Evolutionary conservation across 37 sponge, comb jelly and placozoan species (phyloP), one percentile per base, ranked within the genome.

Genomic region (Tethya wilhelma): DNA sequence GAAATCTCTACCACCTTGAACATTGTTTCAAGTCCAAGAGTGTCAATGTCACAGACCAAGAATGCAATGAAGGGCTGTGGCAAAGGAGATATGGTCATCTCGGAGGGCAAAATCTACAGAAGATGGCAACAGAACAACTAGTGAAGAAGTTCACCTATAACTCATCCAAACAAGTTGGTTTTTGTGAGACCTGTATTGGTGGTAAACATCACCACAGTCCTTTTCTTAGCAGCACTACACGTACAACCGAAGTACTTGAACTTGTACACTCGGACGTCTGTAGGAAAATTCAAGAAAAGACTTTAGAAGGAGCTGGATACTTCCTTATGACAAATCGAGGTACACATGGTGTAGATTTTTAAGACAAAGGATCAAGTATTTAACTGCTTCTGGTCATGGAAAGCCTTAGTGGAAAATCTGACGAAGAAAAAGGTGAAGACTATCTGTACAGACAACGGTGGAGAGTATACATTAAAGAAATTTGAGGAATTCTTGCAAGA

Each of bases 71-170:
- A 22, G 53, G 5, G 29, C 46, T 77, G 46, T 77, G 86, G 86
- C 79, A 86, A 49, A 62, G 86, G 1, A 36, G 73, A 36, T 86
- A 53, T 79, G 86, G 86, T 28, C 86, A 86, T 44, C 73, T 86
- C 20, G 68, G 70, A 19, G 79, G 42, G n/a, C 56, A 59, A 20
- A 69, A 56, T 37, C 56, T 77, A 40, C 41, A 32, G 23, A 56
- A 72, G 39, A 45, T 86, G 4, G 76, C 86, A 57, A 57, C 33
- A 23, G 56, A 78, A 31, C 25, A 53, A 46, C 73, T 86, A 17
- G 72, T 86, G 12, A 28, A 86, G 9, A 42, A 69, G 30, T 76
- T 86, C 34, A 58, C 78, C 66, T 86, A 76, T 45, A 59, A 66
- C 36, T 22, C 31, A 36, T 71, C 86, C 1, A 67, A 71, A 11